Evolutionary conservation across 2,888 invertebrate species (phyloP), one percentile per base, ranked within the genome.

Genomic region (Malthinus flaveolus): DNA sequence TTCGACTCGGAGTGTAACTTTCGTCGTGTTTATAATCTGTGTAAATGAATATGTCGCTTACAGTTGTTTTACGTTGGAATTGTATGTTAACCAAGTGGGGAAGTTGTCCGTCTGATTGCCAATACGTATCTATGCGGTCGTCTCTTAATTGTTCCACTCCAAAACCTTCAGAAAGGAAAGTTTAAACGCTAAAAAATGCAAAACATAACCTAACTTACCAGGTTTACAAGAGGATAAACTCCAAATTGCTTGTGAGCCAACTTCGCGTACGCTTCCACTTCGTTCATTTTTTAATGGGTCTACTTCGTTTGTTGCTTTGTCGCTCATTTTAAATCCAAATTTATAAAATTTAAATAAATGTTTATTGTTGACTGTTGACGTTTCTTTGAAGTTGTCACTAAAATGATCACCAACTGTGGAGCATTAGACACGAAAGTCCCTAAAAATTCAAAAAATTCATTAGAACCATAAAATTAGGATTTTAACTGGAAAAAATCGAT

Each of bases 41-140:
- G 75, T 96, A 99, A 62, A 99, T 91, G 76, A 94, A 96, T 65
- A 99, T 91, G 78, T 97, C 95, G 47, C 92, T 90, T 7, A 99
- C 90, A 64, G 95, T 94, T 0, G 95, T 98, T 80, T 97, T 97
- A 63, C 91, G 85, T 72, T 93, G 89, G 75, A 98, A 98, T 73
- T 97, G 96, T 64, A 99, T 94, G 74, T 97, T 98, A 0, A 99
- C 95, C 63, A 97, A 82, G 79, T 99, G 99, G 2, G 99, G 99
- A 62, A 99, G 84, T 68, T 97, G 97, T 0, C 99, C 99, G 79
- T 99, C 99, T 0, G 97, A 98, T 77, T 99, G 99, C 99, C 99
- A 99, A 77, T 97, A 99, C 2, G 97, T 96, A 68, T 99, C 99
- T 79, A 93, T 90, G 63, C 93, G 92, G 74, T 96, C 94, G 78